phyloP scores from a whole-genome alignment of 2,113 vertebrate species.

The cat (Felis catus) region DNA sequence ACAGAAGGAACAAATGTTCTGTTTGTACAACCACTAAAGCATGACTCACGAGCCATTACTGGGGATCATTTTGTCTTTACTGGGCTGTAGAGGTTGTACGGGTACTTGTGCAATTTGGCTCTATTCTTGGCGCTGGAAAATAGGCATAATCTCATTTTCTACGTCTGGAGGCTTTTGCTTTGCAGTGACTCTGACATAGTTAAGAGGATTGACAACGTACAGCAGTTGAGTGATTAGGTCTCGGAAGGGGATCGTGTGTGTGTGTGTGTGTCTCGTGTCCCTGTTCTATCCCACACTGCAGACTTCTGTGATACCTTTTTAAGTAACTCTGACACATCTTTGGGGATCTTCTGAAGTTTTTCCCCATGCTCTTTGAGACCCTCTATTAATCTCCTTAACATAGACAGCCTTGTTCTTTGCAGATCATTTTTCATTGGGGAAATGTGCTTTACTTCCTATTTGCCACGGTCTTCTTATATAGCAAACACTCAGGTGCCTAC shows the following conservation, averaged over 20 bases:
- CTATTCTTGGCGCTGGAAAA: conserved; percentile 31
- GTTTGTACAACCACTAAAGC: conserved; percentile 45
- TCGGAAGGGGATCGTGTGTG: neutral
- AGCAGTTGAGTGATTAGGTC: conserved; percentile 11
- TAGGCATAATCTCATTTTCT: conserved; percentile 71
- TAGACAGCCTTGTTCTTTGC: neutral
- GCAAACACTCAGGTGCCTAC: neutral
- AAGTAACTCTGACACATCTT: conserved; percentile 1
- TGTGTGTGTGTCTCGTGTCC: neutral
- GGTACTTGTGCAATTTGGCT: conserved; percentile 45
- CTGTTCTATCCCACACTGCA: neutral
- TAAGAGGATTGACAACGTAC: neutral
- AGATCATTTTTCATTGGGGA: conserved; percentile 21
- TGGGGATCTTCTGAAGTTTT: neutral
- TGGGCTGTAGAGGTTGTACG: neutral
- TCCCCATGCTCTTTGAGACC: neutral
- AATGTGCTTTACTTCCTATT: neutral
- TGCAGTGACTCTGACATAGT: conserved; percentile 38
- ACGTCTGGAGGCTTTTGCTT: conserved; percentile 62
- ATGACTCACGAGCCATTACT: neutral
- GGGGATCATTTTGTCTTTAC: conserved; percentile 46
- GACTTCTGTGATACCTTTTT: neutral
- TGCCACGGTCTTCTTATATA: neutral
- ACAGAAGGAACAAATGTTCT: conserved; percentile 15
- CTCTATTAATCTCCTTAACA: neutral